These are phyloP conservation scores for Megaustenia siamemsis DNA, from an alignment of 2,888 invertebrate genomes.

Conservation along the genomic window DNA sequence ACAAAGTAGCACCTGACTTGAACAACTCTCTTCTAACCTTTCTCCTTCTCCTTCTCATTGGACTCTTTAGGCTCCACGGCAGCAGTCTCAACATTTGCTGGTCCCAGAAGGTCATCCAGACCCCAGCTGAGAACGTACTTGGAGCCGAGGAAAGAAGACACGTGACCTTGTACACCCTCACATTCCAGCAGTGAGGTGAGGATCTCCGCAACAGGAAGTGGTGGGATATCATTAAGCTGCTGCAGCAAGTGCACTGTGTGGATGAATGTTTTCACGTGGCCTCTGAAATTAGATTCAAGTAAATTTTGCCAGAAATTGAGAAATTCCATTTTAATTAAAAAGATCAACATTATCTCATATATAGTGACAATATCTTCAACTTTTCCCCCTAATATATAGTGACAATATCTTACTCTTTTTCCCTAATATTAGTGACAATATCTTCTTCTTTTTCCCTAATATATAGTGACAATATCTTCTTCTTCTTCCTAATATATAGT, in stretches of 20 bases:
- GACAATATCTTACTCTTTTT: no score
- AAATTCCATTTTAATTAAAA: no score
- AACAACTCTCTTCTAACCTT: no score
- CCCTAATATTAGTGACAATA: no score
- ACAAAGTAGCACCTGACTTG: no score
- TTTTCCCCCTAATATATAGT: no score
- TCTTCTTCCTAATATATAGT: no score
- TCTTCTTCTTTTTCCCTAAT: no score
- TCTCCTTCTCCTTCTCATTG: constrained; percentile 61
- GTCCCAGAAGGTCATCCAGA: constrained; percentile 74
- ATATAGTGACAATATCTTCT: no score
- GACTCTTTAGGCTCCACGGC: constrained; percentile 51
- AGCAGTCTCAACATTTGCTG: constrained; percentile 49
- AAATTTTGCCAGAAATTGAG: no score
- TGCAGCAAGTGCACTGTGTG: constrained; percentile 76
- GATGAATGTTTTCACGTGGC: constrained; percentile 76
- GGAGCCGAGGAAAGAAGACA: constrained; percentile 69
- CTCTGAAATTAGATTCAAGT: constrained; percentile 74
- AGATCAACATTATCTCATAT: no score
- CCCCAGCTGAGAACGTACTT: constrained; percentile 78
- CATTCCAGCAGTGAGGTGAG: constrained; percentile 71
- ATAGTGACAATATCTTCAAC: no score
- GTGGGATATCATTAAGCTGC: constrained; percentile 66
- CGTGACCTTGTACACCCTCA: constrained; percentile 76
- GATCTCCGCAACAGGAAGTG: constrained; percentile 73